Conservation (phyloP, 1,140 invertebrate genomes). For the Philopotamus ludificatus region DNA sequence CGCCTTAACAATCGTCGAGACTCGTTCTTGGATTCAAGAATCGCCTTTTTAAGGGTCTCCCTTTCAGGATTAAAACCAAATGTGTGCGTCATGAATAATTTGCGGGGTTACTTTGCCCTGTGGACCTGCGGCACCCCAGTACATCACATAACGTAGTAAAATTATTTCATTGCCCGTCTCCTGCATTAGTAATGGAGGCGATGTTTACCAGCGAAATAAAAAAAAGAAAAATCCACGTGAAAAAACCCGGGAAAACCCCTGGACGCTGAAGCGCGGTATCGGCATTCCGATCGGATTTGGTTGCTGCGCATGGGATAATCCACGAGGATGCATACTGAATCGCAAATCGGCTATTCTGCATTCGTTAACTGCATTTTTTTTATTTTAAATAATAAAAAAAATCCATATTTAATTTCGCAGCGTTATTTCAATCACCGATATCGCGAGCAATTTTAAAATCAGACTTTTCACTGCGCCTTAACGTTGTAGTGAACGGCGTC, state of each 20-base stretch:
- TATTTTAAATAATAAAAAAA: background rate
- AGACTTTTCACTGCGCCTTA: background rate
- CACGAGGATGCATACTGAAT: no score
- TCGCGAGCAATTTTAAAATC: background rate
- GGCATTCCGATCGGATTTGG: no score
- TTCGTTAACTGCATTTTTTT: background rate
- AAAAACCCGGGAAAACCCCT: background rate
- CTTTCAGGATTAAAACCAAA: slow-evolving; percentile 19
- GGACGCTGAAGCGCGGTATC: background rate
- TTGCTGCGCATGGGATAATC: no score
- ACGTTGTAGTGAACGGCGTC: background rate
- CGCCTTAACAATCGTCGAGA: no score
- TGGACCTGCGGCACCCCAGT: slow-evolving; percentile 1
- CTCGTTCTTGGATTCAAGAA: no score
- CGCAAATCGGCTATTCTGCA: background rate
- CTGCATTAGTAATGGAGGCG: slow-evolving; percentile 13
- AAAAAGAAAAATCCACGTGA: background rate
- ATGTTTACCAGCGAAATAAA: background rate
- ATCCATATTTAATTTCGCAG: background rate
- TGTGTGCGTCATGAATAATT: slow-evolving; percentile 21
- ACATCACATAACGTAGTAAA: slow-evolving; percentile 20
- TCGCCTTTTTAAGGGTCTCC: background rate
- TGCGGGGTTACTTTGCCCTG: background rate
- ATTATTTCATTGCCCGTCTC: slow-evolving; percentile 17
- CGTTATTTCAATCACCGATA: background rate